Evolutionary conservation across 2,797 vertebrate genomes (phyloP).

Genomic region (Siniperca scherzeri): DNA sequence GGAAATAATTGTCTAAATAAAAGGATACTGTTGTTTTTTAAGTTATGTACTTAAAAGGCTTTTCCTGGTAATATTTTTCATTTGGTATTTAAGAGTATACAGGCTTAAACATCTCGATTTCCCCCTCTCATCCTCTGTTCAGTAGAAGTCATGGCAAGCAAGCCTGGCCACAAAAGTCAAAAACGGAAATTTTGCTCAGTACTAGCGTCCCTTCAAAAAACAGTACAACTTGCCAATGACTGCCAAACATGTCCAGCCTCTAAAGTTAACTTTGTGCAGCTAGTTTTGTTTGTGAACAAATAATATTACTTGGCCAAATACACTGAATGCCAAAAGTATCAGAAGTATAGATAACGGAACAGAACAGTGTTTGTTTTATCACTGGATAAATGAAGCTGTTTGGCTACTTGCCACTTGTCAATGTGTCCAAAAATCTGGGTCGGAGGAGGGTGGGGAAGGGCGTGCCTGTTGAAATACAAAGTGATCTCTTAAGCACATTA

Average conservation of each 20-base stretch:
- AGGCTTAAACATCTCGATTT: neutral
- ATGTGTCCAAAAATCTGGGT: neutral
- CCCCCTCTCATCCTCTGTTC: neutral
- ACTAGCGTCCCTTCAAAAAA: slow-evolving; percentile 18
- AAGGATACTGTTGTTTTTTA: neutral
- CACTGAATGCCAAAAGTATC: slow-evolving; percentile 12
- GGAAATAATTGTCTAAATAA: neutral
- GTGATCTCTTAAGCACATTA: neutral
- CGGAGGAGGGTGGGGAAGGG: neutral
- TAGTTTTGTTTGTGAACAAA: slow-evolving; percentile 13
- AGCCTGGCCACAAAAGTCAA: slow-evolving; percentile 42
- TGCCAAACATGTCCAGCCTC: slow-evolving; percentile 32
- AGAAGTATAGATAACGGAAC: neutral
- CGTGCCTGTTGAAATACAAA: neutral
- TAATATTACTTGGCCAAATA: slow-evolving; percentile 27
- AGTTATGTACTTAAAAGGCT: neutral
- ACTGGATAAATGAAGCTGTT: neutral
- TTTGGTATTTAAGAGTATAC: neutral
- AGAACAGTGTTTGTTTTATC: slow-evolving; percentile 8
- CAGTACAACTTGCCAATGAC: neutral
- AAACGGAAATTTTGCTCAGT: slow-evolving; percentile 46
- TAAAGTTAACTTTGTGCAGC: slow-evolving; percentile 21
- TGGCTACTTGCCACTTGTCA: neutral
- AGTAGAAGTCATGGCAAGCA: neutral
- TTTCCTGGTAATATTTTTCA: neutral